A percentile compares a stretch with the other conserved stretches of the same genome.
These are phyloP conservation scores for Xiphydria camelus DNA, from an alignment of 2,888 invertebrate species.

Conservation along the genomic window DNA sequence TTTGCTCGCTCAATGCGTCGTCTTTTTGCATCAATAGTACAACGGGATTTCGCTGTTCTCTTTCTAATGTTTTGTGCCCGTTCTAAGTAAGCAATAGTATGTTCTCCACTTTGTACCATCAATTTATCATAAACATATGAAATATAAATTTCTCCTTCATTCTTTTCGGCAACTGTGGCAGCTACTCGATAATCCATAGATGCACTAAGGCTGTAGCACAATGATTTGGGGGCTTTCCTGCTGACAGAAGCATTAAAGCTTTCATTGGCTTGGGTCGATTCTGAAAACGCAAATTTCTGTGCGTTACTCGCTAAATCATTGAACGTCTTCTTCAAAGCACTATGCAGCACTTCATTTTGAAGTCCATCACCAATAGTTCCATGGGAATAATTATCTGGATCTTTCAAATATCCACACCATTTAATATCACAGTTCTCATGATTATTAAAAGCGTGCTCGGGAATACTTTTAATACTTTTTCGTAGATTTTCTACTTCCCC, in stretches of 20 bases:
- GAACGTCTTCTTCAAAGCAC: background rate
- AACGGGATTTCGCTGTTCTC: background rate
- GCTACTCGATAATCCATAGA: no score
- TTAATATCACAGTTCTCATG: slow-evolving; percentile 18
- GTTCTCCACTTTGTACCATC: background rate
- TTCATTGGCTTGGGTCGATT: slow-evolving; percentile 16
- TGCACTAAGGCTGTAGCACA: slow-evolving; percentile 6
- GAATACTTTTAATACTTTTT: slow-evolving; percentile 17
- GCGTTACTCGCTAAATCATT: slow-evolving; percentile 7
- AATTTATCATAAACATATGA: slow-evolving; percentile 5
- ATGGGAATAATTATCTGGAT: slow-evolving; percentile 16
- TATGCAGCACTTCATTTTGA: background rate
- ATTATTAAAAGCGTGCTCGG: slow-evolving; percentile 18
- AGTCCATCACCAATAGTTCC: no score
- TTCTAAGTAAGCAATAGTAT: background rate
- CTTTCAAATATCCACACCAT: slow-evolving; percentile 18
- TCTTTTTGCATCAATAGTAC: background rate
- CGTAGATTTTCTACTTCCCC: slow-evolving; percentile 10
- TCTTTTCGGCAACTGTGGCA: no score
- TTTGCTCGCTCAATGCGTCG: background rate
- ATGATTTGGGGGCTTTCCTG: no score
- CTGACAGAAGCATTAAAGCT: slow-evolving; percentile 14
- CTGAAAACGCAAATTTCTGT: slow-evolving; percentile 6
- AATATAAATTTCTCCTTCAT: no score
- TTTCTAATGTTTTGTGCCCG: background rate